phyloP scores from a whole-genome alignment of 2,113 vertebrate genomes.

The Thymallus thymallus region DNA sequence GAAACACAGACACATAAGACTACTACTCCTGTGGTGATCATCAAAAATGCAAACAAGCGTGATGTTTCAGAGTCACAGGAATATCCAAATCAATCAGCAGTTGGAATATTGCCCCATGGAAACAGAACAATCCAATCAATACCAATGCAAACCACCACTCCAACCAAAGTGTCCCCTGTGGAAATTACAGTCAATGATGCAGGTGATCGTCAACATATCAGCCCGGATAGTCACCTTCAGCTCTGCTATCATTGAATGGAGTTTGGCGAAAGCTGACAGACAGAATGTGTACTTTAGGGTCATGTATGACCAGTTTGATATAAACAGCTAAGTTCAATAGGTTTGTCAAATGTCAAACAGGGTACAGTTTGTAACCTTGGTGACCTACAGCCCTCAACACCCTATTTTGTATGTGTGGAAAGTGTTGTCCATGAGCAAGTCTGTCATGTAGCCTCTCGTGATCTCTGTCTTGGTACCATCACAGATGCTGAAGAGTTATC shows the following conservation, averaged over 20 bases:
- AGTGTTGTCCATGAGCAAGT: slow-evolving; percentile 16
- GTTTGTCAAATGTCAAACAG: slow-evolving; percentile 27
- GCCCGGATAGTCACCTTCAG: slow-evolving; percentile 15
- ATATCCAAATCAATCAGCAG: slow-evolving; percentile 21
- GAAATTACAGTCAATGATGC: slow-evolving; percentile 7
- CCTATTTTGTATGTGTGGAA: slow-evolving; percentile 24
- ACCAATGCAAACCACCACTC: not conserved
- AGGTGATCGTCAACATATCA: slow-evolving; percentile 18
- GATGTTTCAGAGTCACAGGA: not conserved
- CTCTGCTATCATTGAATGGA: slow-evolving; percentile 14
- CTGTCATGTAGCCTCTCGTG: slow-evolving; percentile 9
- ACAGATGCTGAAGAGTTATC: slow-evolving; percentile 1
- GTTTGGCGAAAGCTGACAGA: not conserved
- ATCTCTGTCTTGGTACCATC: slow-evolving; percentile 18
- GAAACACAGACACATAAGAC: slow-evolving; percentile 19
- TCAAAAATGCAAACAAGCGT: slow-evolving; percentile 13
- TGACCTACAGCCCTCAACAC: slow-evolving; percentile 3
- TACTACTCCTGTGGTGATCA: slow-evolving; percentile 11
- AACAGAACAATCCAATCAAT: slow-evolving; percentile 1
- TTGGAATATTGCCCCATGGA: not conserved
- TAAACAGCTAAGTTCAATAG: slow-evolving; percentile 18
- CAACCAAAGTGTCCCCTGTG: not conserved
- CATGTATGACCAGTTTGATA: slow-evolving; percentile 21
- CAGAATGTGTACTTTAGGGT: slow-evolving; percentile 19
- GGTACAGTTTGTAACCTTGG: slow-evolving; percentile 10